These are phyloP conservation scores for Conopomorpha cramerella DNA, from an alignment of 1,140 invertebrate species.

Conservation along the genomic window DNA sequence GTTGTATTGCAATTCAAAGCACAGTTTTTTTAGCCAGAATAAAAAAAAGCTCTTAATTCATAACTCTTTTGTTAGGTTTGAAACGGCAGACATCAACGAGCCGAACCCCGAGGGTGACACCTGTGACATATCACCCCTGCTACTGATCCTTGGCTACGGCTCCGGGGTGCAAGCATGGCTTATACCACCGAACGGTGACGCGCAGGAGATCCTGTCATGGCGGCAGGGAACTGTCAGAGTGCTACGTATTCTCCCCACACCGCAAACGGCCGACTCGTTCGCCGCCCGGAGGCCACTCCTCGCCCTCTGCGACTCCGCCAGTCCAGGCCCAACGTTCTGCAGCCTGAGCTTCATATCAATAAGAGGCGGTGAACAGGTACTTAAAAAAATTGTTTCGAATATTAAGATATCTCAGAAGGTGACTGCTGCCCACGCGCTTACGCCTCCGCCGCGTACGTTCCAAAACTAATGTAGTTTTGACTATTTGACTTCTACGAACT, in stretches of 20 bases:
- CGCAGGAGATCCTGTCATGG: slow-evolving; percentile 89
- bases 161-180: slow-evolving; percentile 68
- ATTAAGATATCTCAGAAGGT: too few species aligned
- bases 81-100: slow-evolving; percentile 83
- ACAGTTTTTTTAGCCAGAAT: too few species aligned
- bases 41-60: too few species aligned
- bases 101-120: slow-evolving; percentile 70
- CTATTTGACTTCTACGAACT: too few species aligned
- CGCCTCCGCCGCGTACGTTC: too few species aligned
- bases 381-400: too few species aligned
- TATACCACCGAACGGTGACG: slow-evolving; percentile 83
- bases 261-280: slow-evolving; percentile 71
- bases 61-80: too few species aligned
- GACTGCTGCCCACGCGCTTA: too few species aligned
- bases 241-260: slow-evolving; percentile 81
- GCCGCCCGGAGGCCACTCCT: slow-evolving; percentile 81
- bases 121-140: slow-evolving; percentile 73
- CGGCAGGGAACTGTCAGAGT: slow-evolving; percentile 83
- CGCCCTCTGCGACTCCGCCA: slow-evolving; percentile 83
- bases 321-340: slow-evolving; percentile 82
- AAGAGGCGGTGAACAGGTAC: slow-evolving; percentile 83
- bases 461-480: too few species aligned
- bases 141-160: slow-evolving; percentile 75
- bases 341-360: slow-evolving; percentile 90
- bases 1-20: too few species aligned